phyloP scores from a whole-genome alignment of 2,797 vertebrate species.

The Leuciscus waleckii region DNA sequence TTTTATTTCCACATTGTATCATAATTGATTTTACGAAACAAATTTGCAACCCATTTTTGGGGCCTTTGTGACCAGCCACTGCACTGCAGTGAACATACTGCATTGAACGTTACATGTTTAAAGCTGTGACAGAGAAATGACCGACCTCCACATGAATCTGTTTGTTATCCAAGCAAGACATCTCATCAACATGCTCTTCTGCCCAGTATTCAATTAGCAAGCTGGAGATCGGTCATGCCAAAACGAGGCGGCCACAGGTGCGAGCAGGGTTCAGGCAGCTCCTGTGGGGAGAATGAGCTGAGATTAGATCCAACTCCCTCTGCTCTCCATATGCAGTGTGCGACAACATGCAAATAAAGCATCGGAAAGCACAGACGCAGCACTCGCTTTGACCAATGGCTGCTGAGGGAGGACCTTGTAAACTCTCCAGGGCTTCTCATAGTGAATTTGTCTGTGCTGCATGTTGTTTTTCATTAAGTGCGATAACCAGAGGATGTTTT shows the following conservation, averaged over 20 bases:
- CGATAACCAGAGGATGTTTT: not conserved
- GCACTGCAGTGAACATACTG: not conserved
- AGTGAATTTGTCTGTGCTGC: slow-evolving; percentile 10
- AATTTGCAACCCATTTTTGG: not conserved
- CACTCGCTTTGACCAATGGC: slow-evolving; percentile 1
- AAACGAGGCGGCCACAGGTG: slow-evolving; percentile 48
- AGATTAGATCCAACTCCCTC: slow-evolving; percentile 39
- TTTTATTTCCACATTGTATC: not conserved
- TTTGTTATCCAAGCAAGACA: slow-evolving; percentile 8
- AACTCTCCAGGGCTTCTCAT: slow-evolving; percentile 17
- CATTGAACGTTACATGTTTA: not conserved
- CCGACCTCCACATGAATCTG: slow-evolving; percentile 9
- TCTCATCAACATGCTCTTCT: slow-evolving; percentile 23
- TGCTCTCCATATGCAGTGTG: slow-evolving; percentile 29
- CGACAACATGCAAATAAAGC: slow-evolving; percentile 32
- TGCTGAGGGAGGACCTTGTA: slow-evolving; percentile 20
- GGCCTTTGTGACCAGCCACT: not conserved
- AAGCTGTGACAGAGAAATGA: not conserved
- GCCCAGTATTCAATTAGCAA: slow-evolving; percentile 22
- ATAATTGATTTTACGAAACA: not conserved
- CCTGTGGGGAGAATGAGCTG: slow-evolving; percentile 33
- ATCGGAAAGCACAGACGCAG: slow-evolving; percentile 32
- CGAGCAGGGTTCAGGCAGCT: slow-evolving; percentile 5
- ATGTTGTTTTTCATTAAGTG: slow-evolving; percentile 6
- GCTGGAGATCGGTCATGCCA: slow-evolving; percentile 9